Evolutionary conservation across 2,888 invertebrate genomes (phyloP).

Genomic region (Callinectes sapidus): DNA sequence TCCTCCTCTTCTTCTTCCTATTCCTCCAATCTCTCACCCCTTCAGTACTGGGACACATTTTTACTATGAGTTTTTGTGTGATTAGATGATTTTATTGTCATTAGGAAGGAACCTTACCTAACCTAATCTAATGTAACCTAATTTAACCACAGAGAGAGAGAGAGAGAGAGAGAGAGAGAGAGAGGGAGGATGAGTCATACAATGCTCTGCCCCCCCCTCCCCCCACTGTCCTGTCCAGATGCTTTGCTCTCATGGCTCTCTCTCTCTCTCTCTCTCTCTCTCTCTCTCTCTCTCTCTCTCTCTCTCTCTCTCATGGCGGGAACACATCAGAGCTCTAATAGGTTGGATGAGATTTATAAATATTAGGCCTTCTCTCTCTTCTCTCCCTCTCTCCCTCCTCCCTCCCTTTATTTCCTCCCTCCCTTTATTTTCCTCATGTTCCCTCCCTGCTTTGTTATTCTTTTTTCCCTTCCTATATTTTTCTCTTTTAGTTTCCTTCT

Average conservation of each 20-base stretch:
- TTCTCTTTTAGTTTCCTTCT: neutral
- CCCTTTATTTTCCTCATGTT: constrained; percentile 12
- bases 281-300: constrained; percentile 35
- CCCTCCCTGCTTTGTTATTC: neutral
- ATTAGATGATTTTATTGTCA: too few species aligned
- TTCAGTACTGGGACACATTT: too few species aligned
- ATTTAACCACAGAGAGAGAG: too few species aligned
- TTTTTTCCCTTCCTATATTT: neutral
- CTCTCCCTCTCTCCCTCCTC: neutral
- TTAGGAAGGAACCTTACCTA: too few species aligned
- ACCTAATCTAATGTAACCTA: too few species aligned
- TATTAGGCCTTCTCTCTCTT: neutral
- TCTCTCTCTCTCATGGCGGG: constrained; percentile 21
- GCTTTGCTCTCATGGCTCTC: constrained; percentile 18
- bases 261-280: constrained; percentile 37
- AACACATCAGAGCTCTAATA: neutral
- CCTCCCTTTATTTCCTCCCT: neutral
- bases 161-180: too few species aligned
- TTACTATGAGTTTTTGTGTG: too few species aligned
- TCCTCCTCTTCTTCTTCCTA: too few species aligned
- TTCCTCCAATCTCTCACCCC: too few species aligned
- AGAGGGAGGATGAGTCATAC: too few species aligned
- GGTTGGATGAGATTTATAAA: neutral
- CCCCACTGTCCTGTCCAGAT: neutral
- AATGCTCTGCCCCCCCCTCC: neutral